Evolutionary conservation across 2,888 invertebrate genomes (phyloP).

Genomic region (Ormia ochracea): DNA sequence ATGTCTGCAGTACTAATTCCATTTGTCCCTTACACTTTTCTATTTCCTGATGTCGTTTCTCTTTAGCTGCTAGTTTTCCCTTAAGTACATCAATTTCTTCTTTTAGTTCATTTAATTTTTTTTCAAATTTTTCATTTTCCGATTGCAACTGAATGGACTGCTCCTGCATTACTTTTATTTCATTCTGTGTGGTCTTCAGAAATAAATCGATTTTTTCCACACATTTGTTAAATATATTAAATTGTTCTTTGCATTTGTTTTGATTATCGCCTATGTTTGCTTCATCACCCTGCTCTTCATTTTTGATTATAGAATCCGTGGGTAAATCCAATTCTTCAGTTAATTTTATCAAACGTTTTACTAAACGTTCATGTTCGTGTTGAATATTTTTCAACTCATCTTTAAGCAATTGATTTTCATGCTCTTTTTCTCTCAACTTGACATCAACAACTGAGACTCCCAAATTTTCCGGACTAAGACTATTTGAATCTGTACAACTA

Average conservation of each 20-base stretch:
- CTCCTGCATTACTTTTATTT: conserved; percentile 60
- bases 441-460: conserved; percentile 74
- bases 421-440: conserved; percentile 73
- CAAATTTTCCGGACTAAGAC: conserved; percentile 73
- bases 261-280: conserved; percentile 12
- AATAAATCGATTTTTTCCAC: conserved; percentile 65
- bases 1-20: neutral
- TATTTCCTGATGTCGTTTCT: conserved; percentile 50
- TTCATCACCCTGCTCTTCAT: conserved; percentile 55
- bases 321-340: conserved; percentile 62
- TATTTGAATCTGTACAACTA: conserved; percentile 66
- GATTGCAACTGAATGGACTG: conserved; percentile 40
- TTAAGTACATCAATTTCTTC: conserved; percentile 47
- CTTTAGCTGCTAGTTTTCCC: conserved; percentile 33
- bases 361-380: conserved; percentile 64
- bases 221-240: conserved; percentile 67
- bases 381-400: conserved; percentile 65
- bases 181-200: conserved; percentile 62
- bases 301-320: conserved; percentile 37
- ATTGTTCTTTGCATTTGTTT: conserved; percentile 52
- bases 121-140: conserved; percentile 52
- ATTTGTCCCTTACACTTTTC: conserved; percentile 34
- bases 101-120: conserved; percentile 40
- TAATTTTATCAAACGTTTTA: conserved; percentile 62
- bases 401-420: conserved; percentile 69